Base-by-base conservation (phyloP, 2,113 vertebrate genomes). In the Anolis sagrei region DNA sequence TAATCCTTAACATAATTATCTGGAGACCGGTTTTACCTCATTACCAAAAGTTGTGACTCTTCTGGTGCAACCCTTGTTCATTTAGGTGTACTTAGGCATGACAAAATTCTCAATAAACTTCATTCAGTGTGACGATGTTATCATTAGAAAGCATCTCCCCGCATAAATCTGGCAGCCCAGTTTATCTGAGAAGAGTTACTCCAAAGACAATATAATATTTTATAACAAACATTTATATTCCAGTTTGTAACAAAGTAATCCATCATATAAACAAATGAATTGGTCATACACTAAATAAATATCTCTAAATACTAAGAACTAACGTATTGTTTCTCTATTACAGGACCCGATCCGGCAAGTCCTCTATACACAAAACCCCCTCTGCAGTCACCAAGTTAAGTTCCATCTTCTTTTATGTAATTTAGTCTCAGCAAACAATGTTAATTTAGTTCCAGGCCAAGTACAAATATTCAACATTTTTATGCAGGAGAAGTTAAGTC, bases 261-360 rank as follows among this genome's bases (percentile, higher is more conserved):
- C 68, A 93, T 93, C 77, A 92, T 93, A 93, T 88, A 93, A 95
- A 95, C 89, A 94, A 93, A 95, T 91, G 89, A 94, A 92, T 89
- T 91, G 88, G 90, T 94, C 94, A 93, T 88, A 93, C 87, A 92
- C 88, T 93, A 93, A 94, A 95, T 95, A 95, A 94, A 92, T 94
- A 94, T 87, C 90, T 88, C 58, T 85, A 92, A 86, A 85, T 90
- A 86, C 81, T 93, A 94, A 89, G 91, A 91, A 91, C 76, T 90
- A 87, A 81, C 48, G 86, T 92, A 93, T 94, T 86, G 78, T 84
- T 91, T 91, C 58, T 88, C 89, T 76, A 77, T 76, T 66, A 74
- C 89, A 93, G 93, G 92, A 94, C 94, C 92, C 87, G 93, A 94
- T 93, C 94, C 94, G 86, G 93, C 94, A 94, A 95, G 94, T 90